Base-by-base conservation (phyloP, 2,888 invertebrate genomes). In the Scotopteryx bipunctaria region DNA sequence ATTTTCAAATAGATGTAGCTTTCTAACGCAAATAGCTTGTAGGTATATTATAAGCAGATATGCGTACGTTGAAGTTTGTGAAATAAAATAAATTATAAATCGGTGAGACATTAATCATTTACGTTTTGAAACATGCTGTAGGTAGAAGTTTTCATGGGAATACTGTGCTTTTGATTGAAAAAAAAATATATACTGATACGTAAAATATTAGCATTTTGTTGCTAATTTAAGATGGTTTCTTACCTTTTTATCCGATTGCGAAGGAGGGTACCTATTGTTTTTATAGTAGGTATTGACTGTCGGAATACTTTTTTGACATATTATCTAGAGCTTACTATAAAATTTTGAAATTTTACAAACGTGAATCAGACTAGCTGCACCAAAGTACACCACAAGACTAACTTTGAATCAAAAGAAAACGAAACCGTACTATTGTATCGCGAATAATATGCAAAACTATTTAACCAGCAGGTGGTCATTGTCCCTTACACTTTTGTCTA, bases 391-490 rank as follows among this genome's bases (percentile, higher is more conserved):
- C 51, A 62, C 62, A 67, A 64, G 64, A 86, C 86, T 83, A 76
- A 75, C 62, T 57, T 61, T 59, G 66, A 57, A 76, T 73, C 46
- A 38, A 48, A 65, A 72, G 83, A 81, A 83, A 86, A 67, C 72
- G 82, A 83, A 85, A 78, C 72, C 54, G 58, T 67, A 63, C 73
- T 71, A 67, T 71, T 63, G 59, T 71, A 29, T 75, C 74, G 82
- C 83, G 76, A 86, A 88, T 85, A 84, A 83, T 86, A 87, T 88
- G 83, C 83, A 85, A 87, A 87, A 60, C 54, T 58, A 56, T 57
- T n/a, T 55, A 60, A 80, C 75, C 87, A 56, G 77, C 83, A 82
- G 88, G 88, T 81, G 88, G 86, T 74, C 83, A 78, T 83, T 83
- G 78, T 83, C 36, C 55, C 41, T 48, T 50, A 33, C 27, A 46